phyloP scores from a whole-genome alignment of 2,888 invertebrate genomes.

The Cephus rjabovi region DNA sequence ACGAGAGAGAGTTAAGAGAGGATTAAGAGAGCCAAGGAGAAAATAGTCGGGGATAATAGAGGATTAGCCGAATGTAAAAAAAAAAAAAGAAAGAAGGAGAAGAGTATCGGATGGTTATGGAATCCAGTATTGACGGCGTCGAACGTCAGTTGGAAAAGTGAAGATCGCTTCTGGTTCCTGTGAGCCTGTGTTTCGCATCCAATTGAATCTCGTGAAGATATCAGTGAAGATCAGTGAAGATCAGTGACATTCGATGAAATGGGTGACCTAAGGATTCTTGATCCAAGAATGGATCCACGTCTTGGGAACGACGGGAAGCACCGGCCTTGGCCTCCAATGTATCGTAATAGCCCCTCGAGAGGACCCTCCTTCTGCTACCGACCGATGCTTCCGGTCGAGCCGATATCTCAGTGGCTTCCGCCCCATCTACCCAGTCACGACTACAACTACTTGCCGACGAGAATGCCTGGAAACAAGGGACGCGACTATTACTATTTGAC shows the following conservation, averaged over 20 bases:
- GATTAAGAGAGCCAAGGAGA: too few species aligned
- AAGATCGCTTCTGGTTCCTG: too few species aligned
- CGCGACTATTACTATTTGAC: slow-evolving; percentile 75
- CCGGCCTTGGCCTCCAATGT: slow-evolving; percentile 77
- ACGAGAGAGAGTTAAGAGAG: too few species aligned
- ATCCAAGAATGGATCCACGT: slow-evolving; percentile 72
- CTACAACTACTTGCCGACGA: slow-evolving; percentile 69
- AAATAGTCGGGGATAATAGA: too few species aligned
- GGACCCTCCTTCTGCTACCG: slow-evolving; percentile 65
- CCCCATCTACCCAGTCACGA: slow-evolving; percentile 69
- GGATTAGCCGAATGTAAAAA: too few species aligned
- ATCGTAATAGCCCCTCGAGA: slow-evolving; percentile 64
- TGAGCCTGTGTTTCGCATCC: too few species aligned
- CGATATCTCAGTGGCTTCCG: slow-evolving; percentile 68
- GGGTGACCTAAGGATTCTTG: slow-evolving; percentile 72
- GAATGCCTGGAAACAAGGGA: slow-evolving; percentile 65
- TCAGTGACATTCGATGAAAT: slow-evolving; percentile 45
- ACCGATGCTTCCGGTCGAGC: slow-evolving; percentile 68
- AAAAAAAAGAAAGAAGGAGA: too few species aligned
- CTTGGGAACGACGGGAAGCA: slow-evolving; percentile 66
- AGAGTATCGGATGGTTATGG: too few species aligned
- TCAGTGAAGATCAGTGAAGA: too few species aligned
- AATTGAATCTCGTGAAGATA: too few species aligned
- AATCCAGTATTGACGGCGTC: too few species aligned
- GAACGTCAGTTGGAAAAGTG: too few species aligned